Base-by-base conservation (phyloP, 92 coral and sea anemone genomes). In the Epizoanthus stellaris region DNA sequence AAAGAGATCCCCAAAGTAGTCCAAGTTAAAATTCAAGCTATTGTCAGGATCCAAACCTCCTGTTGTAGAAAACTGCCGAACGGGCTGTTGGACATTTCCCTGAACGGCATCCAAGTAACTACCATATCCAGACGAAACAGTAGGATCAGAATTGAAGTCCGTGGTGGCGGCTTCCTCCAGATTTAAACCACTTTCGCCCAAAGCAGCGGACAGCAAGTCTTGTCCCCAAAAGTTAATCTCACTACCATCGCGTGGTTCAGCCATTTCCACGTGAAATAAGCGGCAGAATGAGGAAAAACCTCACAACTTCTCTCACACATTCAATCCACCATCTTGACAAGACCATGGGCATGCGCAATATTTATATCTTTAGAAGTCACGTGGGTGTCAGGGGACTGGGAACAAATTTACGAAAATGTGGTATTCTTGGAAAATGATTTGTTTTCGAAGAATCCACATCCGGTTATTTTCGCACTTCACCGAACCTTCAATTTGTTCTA, bases 191-290 rank as follows among this genome's bases (percentile, higher is more conserved):
- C 83, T 79, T 63, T 79, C 72, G 72, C 83, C 83, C 21, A 79
- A 64, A 14, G 83, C 83, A 10, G 83, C 83, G 43, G 83, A 43
- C 83, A 79, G 8, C 60, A 79, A 64, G 72, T 79, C 83, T 20
- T 79, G 83, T 20, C 73, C 83, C 83, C 70, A 79, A 62, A 62
- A 79, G 54, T 79, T 68, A 59, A 60, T 59, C 3, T 30, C 83
- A 79, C 83, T 79, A 62, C 83, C 72, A 79, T 79, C 83, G 23
- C 21, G 72, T 45, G 83, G 83, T 63, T 79, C 83, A 63, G 83
- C 83, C 83, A 79, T 79, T 79, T 79, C 72, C 83, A 79, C 71
- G 47, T 70, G 58, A 62, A 57, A 34, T 54, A 39, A 79, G 25
- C 59, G 70, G 53, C 42, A 21, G 36, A 63, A 79, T 63, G 83